Conservation (phyloP, 2,888 invertebrate genomes). For the Archips xylosteana region DNA sequence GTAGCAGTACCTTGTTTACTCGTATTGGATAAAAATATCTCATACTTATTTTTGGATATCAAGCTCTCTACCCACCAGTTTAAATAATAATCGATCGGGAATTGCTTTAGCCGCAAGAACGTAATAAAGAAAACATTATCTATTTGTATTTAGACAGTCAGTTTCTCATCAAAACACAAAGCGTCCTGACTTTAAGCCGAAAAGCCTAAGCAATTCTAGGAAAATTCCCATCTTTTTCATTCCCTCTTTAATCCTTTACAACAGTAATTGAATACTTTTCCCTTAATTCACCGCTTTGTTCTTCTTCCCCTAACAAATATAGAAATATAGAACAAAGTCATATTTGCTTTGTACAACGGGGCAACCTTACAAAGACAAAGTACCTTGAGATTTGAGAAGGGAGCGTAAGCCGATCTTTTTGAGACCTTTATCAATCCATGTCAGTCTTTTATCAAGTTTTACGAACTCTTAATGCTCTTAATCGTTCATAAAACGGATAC, state of each 20-base stretch:
- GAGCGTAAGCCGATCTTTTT: constrained; percentile 28
- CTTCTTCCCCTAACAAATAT: constrained; percentile 4
- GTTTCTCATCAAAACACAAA: constrained; percentile 6
- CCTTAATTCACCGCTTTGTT: constrained; percentile 26
- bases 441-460: constrained; percentile 25
- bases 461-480: constrained; percentile 26
- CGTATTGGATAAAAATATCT: no score
- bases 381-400: constrained; percentile 34
- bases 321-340: constrained; percentile 32
- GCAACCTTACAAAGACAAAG: constrained; percentile 31
- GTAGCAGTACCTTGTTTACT: no score
- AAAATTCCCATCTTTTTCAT: not conserved
- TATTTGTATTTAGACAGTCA: not conserved
- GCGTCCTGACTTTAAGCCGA: not conserved
- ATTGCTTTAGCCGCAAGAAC: no score
- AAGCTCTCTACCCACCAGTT: no score
- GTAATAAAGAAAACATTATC: no score
- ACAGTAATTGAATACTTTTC: constrained; percentile 32
- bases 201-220: constrained; percentile 1
- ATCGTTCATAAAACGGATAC: constrained; percentile 22
- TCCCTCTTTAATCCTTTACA: constrained; percentile 8
- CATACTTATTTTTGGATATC: no score
- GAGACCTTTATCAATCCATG: constrained; percentile 36
- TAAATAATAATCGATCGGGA: no score
- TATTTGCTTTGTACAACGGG: constrained; percentile 35